These are phyloP conservation scores for Maylandia zebra DNA, from an alignment of 2,113 vertebrate species.

Conservation along the genomic window DNA sequence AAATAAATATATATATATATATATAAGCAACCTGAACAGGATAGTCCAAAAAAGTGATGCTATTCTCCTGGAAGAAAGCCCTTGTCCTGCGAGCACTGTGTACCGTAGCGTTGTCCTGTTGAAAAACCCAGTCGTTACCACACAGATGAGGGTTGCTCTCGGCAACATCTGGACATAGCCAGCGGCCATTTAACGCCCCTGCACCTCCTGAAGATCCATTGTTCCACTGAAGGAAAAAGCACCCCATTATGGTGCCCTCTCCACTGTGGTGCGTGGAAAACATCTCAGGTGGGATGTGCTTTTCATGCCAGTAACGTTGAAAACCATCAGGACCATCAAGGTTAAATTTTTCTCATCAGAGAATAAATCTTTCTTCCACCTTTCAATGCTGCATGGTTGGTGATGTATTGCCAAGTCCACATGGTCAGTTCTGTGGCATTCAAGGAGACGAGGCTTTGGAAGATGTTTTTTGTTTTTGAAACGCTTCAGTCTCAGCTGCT, in stretches of 20 bases:
- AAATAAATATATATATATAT: no score
- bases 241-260: neutral
- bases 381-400: neutral
- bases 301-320: neutral
- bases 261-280: neutral
- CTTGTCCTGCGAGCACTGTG: neutral
- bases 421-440: neutral
- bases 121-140: neutral
- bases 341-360: neutral
- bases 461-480: neutral
- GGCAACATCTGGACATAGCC: neutral
- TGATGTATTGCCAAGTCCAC: neutral
- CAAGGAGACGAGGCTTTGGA: neutral
- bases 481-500: neutral
- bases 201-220: neutral
- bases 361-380: neutral
- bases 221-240: neutral
- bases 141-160: neutral
- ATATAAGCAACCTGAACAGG: neutral
- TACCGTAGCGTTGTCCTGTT: neutral
- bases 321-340: neutral
- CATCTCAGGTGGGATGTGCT: neutral
- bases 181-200: rapidly evolving
- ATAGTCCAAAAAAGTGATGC: neutral
- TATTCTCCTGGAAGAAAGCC: neutral